Percentiles rank a stretch among this genome's conserved stretches.
Conservation (phyloP, 2,888 invertebrate species). For the Adela reaumurella region DNA sequence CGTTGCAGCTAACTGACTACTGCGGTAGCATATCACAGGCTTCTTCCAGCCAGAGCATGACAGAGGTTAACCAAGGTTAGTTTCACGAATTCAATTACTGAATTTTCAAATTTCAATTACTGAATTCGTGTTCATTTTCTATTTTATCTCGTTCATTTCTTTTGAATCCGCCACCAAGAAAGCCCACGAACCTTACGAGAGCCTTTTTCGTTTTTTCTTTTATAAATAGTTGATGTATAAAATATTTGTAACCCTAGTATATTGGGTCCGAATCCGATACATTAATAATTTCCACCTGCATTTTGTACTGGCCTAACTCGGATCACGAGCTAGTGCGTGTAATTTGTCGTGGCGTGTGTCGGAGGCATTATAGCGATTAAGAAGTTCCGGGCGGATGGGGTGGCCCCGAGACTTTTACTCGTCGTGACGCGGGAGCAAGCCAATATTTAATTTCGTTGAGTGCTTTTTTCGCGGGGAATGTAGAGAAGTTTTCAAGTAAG, state of each 20-base stretch:
- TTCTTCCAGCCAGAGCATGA: constrained; percentile 77
- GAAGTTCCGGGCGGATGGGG: background rate
- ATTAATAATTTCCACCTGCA: too few relatives aligned
- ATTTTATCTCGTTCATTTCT: too few relatives aligned
- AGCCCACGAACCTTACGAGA: too few relatives aligned
- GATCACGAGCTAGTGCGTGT: background rate
- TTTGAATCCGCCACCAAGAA: too few relatives aligned
- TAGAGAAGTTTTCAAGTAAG: constrained; percentile 30
- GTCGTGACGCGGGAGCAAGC: constrained; percentile 23
- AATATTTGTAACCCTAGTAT: too few relatives aligned
- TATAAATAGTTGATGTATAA: too few relatives aligned
- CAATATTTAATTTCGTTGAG: constrained; percentile 54
- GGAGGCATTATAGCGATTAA: background rate
- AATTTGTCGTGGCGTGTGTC: background rate
- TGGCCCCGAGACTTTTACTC: background rate
- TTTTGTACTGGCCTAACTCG: too few relatives aligned
- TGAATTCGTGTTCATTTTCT: too few relatives aligned
- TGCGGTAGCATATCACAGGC: constrained; percentile 75
- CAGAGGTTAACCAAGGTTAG: constrained; percentile 68
- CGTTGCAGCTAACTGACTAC: constrained; percentile 55
- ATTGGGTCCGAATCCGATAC: too few relatives aligned
- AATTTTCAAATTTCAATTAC: too few relatives aligned
- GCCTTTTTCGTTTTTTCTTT: too few relatives aligned
- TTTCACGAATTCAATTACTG: too few relatives aligned
- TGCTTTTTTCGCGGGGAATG: constrained; percentile 39